A percentile compares a stretch with the other conserved stretches of the same genome.
Evolutionary conservation across 2,797 vertebrate species (phyloP).

Genomic region (Sebastes vulpes): DNA sequence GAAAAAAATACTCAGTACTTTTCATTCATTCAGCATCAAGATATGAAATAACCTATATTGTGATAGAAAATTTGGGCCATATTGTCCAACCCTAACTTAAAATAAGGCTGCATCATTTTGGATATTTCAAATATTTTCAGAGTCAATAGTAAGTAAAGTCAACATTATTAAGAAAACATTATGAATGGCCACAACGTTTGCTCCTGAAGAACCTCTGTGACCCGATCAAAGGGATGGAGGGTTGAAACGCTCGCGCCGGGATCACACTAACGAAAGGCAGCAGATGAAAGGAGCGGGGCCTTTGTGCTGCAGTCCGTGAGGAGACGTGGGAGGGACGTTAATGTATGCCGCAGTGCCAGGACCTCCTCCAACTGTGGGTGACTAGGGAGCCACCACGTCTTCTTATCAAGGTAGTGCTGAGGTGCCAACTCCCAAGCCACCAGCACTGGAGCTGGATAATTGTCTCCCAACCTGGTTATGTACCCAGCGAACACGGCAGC

Average conservation of each 20-base stretch:
- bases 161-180: slow-evolving; percentile 7
- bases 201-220: slow-evolving; percentile 62
- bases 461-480: slow-evolving; percentile 91
- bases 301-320: slow-evolving; percentile 78
- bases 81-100: not conserved
- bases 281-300: slow-evolving; percentile 87
- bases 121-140: not conserved
- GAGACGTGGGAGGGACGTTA: slow-evolving; percentile 74
- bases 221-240: slow-evolving; percentile 68
- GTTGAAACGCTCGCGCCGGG: slow-evolving; percentile 43
- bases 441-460: slow-evolving; percentile 77
- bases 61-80: too few relatives aligned
- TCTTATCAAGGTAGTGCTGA: slow-evolving; percentile 91
- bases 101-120: not conserved
- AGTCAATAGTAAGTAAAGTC: not conserved
- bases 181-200: slow-evolving; percentile 40
- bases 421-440: slow-evolving; percentile 92
- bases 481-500: slow-evolving; percentile 87
- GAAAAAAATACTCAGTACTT: too few relatives aligned
- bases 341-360: slow-evolving; percentile 83
- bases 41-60: too few relatives aligned
- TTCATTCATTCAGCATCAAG: too few relatives aligned
- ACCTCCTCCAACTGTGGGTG: slow-evolving; percentile 80
- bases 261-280: slow-evolving; percentile 78
- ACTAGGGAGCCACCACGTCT: slow-evolving; percentile 89